Evolutionary conservation across 2,113 vertebrate species (phyloP).

Genomic region (Arizona elegans): DNA sequence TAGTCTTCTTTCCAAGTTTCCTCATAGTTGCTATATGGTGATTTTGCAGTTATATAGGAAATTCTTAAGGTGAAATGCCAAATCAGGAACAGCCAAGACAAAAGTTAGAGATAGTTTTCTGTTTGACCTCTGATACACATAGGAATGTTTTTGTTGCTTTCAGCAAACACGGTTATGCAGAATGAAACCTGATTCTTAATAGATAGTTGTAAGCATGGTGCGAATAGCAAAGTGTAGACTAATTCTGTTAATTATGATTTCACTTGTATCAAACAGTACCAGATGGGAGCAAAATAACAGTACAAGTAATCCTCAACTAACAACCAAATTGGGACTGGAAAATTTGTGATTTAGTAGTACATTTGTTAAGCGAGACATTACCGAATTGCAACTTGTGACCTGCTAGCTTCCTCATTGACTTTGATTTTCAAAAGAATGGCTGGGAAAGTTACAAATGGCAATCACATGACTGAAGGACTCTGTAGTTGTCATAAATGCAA

Average conservation of each 20-base stretch:
- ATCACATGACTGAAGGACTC: too few relatives aligned
- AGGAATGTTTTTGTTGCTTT: not conserved
- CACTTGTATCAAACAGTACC: not conserved
- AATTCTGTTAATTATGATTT: not conserved
- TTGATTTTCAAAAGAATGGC: too few relatives aligned
- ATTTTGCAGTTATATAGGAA: not conserved
- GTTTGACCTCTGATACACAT: not conserved
- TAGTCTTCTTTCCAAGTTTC: not conserved
- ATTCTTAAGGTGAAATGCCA: not conserved
- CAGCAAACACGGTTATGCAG: fast-evolving
- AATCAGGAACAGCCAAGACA: not conserved
- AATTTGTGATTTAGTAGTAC: too few relatives aligned
- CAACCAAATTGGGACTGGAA: too few relatives aligned
- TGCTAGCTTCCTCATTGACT: too few relatives aligned
- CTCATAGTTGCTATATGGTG: not conserved
- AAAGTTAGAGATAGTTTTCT: not conserved
- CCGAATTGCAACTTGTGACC: too few relatives aligned
- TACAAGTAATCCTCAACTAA: too few relatives aligned
- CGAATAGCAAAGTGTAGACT: slow-evolving; percentile 22
- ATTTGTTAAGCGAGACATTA: too few relatives aligned
- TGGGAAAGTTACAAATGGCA: too few relatives aligned
- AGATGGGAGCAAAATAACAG: not conserved
- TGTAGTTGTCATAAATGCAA: too few relatives aligned
- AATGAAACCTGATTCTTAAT: not conserved
- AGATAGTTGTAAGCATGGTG: slow-evolving; percentile 5